Evolutionary conservation across 2,113 vertebrate genomes (phyloP), one percentile per base, ranked within the genome.

Genomic region (Philantomba maxwellii): DNA sequence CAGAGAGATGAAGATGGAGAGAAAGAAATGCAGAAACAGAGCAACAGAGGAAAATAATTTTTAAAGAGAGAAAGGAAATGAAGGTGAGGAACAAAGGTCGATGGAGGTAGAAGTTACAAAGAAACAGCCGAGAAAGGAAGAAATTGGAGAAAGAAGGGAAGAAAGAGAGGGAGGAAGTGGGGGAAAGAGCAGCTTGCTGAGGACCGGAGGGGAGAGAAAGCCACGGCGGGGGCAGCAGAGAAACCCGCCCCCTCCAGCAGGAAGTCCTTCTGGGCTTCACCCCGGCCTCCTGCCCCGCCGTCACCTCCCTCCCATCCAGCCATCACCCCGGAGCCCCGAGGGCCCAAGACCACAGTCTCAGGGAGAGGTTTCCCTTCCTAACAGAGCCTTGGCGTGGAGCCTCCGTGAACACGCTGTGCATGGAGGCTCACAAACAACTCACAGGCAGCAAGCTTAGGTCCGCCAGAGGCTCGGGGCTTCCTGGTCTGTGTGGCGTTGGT

Each of bases 181-280:
- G 2, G 21, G 3, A 7, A 11, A 19, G 10, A 9, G 25, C 11
- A 17, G 6, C 4, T 4, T 28, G 23, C 87, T 2, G 3, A 36
- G 57, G 36, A 15, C 53, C 5, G 0, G 6, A 36, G 17, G 4
- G 8, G 1, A 66, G 53, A 70, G 23, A 10, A 60, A 53, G 57
- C 6, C 6, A 1, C 0, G 0, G 26, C 14, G 2, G 6, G 6
- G 19, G 15, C 17, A 43, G 17, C 14, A 19, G 36, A 73, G 6
- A 26, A 73, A 6, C 1, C 2, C 2, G 0, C 4, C 21, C 1
- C 10, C n/a, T 30, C 36, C 1, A 4, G 39, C 21, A 43, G 70
- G 36, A 26, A 7, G 39, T 11, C 15, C 21, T 60, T 10, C 7
- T 51, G 2, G 3, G 12, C 23, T 25, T 47, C 16, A 21, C 47